Base-by-base conservation (phyloP, 2,113 vertebrate species). In the Dipodomys spectabilis region DNA sequence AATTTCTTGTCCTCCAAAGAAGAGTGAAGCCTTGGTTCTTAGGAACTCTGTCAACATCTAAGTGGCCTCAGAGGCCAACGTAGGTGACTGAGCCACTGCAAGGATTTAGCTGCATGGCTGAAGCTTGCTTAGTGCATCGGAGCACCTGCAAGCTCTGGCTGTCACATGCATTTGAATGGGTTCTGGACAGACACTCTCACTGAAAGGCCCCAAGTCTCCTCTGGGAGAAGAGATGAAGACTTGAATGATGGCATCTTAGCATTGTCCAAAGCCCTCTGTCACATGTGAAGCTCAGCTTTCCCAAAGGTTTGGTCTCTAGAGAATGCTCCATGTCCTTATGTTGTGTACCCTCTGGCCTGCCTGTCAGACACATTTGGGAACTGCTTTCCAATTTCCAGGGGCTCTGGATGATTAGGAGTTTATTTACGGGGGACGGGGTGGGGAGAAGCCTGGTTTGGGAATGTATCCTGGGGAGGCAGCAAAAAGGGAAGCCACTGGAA, bases 1-100 rank as follows among this genome's bases (percentile, higher is more conserved):
- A 89, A 78, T 82, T 78, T 45, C 73, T 49, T 89, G 77, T 89
- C 77, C 32, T 94, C 39, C 71, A 8, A 27, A 20, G 44, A 28
- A 28, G 35, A 82, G 16, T 22, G 62, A 91, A 53, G 16, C 35
- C 53, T 78, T 74, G 45, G 25, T 45, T 64, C 30, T 73, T 39
- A 23, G 23, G 12, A 72, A 19, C 44, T 20, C 62, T 72, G 22
- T 65, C 6, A 1, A 30, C 15, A 71, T 6, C 45, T 53, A 25
- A 60, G 27, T 93, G 84, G 19, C 62, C 53, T 91, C 78, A 71
- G 2, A 53, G 53, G 68, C 73, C 83, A 19, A 44, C 64, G 0
- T 45, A 1, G 0, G 22, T 13, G 25, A 78, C 20, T 39, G 23
- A 20, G 35, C 22, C 2, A 28, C 30, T 9, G n/a, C 19, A 32